phyloP scores from a whole-genome alignment of 2,888 invertebrate species.

The Tetranychus truncatus region DNA sequence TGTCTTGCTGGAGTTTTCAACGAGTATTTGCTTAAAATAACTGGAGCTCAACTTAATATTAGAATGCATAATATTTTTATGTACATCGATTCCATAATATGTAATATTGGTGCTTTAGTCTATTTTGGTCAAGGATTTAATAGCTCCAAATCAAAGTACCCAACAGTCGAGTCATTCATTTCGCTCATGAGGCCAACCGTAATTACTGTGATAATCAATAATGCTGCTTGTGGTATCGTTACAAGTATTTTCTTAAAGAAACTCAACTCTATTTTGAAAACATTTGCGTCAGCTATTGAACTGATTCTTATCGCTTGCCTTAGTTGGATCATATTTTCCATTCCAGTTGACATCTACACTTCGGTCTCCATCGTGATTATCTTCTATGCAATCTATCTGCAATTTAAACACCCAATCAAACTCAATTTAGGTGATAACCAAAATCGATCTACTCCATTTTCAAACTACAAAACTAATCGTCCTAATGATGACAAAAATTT shows the following conservation, averaged over 20 bases:
- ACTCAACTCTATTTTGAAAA: conserved; percentile 81
- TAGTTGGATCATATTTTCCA: conserved; percentile 59
- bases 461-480: background rate
- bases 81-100: conserved; percentile 83
- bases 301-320: conserved; percentile 70
- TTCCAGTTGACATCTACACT: conserved; percentile 64
- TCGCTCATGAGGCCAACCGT: conserved; percentile 40
- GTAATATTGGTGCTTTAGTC: conserved; percentile 55
- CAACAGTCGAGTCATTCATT: background rate
- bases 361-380: conserved; percentile 61
- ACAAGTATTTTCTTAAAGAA: conserved; percentile 81
- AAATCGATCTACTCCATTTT: background rate
- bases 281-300: conserved; percentile 83
- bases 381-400: conserved; percentile 45
- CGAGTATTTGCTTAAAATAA: conserved; percentile 72
- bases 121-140: conserved; percentile 27
- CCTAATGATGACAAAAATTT: background rate
- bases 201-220: conserved; percentile 63
- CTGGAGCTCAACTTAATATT: conserved; percentile 51
- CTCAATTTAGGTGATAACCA: background rate
- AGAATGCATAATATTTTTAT: conserved; percentile 85
- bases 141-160: background rate
- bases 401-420: conserved; percentile 9
- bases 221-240: conserved; percentile 73
- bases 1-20: conserved; percentile 90